phyloP scores from a whole-genome alignment of 1,140 invertebrate species.

The Triops cancriformis region DNA sequence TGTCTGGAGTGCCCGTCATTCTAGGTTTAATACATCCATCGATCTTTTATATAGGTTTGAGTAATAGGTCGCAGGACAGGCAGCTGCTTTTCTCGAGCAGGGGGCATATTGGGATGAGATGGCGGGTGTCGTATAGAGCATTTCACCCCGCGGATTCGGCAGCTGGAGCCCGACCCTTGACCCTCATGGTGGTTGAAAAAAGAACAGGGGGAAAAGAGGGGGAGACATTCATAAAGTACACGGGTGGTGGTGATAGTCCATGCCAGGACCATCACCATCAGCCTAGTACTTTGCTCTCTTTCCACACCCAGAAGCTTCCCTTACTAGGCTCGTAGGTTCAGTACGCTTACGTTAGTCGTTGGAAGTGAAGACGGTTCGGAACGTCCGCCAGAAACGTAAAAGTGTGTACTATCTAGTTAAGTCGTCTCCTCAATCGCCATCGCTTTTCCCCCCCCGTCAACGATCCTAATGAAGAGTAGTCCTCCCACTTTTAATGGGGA shows the following conservation, averaged over 20 bases:
- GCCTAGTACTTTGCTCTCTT: constrained; percentile 7
- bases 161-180: constrained; percentile 6
- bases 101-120: background rate
- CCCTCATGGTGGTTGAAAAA: background rate
- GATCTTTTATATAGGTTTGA: background rate
- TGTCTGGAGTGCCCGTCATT: background rate
- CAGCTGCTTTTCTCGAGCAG: constrained; percentile 11
- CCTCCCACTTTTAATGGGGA: constrained; percentile 16
- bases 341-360: background rate
- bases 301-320: background rate
- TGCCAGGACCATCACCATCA: constrained; percentile 9
- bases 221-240: constrained; percentile 11
- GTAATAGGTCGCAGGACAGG: background rate
- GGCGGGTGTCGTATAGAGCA: background rate
- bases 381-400: background rate
- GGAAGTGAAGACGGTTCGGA: background rate
- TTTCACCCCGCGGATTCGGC: constrained; percentile 7
- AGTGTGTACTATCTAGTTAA: background rate
- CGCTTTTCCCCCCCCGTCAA: background rate
- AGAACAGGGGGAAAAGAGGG: background rate
- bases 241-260: constrained; percentile 4
- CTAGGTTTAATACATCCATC: background rate
- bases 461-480: constrained; percentile 1
- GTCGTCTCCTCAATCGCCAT: background rate
- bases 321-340: background rate